These are phyloP conservation scores for Holotrichia oblita DNA, from an alignment of 1,140 invertebrate species.

Conservation along the genomic window DNA sequence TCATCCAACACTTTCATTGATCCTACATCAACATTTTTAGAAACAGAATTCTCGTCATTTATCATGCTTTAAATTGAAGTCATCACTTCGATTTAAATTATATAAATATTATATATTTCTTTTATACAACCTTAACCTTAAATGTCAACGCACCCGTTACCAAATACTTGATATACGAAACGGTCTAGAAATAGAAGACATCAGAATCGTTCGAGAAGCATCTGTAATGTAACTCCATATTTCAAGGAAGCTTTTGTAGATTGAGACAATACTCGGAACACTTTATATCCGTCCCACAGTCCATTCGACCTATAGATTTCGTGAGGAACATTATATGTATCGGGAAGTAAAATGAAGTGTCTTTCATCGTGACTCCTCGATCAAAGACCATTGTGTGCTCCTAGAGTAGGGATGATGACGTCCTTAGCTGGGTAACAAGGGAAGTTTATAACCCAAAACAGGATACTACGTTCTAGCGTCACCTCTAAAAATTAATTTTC, in stretches of 20 bases:
- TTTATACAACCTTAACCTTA: too few species aligned
- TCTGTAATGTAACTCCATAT: background rate
- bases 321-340: background rate
- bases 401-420: background rate
- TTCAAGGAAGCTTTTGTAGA: background rate
- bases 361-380: background rate
- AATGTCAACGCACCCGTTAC: too few species aligned
- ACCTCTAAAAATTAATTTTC: background rate
- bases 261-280: background rate
- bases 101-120: too few species aligned
- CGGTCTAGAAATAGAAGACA: constrained; percentile 1
- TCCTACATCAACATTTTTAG: too few species aligned
- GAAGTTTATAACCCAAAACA: background rate
- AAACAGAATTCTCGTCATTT: too few species aligned
- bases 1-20: too few species aligned
- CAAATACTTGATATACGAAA: background rate
- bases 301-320: background rate
- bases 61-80: too few species aligned
- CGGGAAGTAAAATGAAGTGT: background rate
- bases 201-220: background rate
- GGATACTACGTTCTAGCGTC: background rate
- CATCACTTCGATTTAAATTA: too few species aligned
- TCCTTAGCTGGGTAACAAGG: background rate
- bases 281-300: background rate
- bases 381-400: background rate